Percentiles rank a stretch among this genome's conserved stretches.
phyloP scores from a whole-genome alignment of 1,140 invertebrate genomes.

The Cyrtorhinus lividipennis region DNA sequence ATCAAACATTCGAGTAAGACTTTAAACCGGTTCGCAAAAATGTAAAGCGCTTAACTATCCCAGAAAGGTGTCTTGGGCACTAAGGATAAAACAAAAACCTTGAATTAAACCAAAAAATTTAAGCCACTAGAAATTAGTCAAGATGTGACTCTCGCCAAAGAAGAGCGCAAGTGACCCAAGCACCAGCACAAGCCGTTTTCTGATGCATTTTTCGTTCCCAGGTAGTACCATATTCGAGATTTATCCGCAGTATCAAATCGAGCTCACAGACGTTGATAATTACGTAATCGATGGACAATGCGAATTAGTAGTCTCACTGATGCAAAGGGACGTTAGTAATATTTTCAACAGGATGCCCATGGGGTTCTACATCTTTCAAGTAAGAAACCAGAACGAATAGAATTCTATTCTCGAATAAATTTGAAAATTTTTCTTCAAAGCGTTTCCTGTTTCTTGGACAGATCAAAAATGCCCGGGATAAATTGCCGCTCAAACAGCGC shows the following conservation, averaged over 20 bases:
- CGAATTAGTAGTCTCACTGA: background rate
- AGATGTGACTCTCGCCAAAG: too few species aligned
- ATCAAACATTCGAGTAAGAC: background rate
- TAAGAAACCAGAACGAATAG: too few species aligned
- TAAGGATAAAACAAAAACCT: too few species aligned
- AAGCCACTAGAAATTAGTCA: too few species aligned
- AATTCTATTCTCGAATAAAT: too few species aligned
- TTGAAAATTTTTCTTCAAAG: background rate
- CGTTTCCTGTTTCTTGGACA: background rate
- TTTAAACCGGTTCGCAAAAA: too few species aligned
- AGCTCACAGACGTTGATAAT: background rate
- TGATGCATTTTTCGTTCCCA: background rate
- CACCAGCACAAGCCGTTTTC: too few species aligned
- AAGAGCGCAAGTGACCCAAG: too few species aligned
- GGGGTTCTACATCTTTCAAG: background rate
- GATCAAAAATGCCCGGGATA: too few species aligned
- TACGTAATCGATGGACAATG: background rate
- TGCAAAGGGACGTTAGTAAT: background rate
- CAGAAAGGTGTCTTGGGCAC: too few species aligned
- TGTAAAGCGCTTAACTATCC: too few species aligned
- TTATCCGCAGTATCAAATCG: background rate
- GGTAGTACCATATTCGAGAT: background rate
- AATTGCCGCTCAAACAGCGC: background rate
- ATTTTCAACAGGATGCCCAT: background rate
- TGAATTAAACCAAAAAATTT: too few species aligned